Conservation (phyloP, 2,113 vertebrate genomes). For the Rhea americana region DNA sequence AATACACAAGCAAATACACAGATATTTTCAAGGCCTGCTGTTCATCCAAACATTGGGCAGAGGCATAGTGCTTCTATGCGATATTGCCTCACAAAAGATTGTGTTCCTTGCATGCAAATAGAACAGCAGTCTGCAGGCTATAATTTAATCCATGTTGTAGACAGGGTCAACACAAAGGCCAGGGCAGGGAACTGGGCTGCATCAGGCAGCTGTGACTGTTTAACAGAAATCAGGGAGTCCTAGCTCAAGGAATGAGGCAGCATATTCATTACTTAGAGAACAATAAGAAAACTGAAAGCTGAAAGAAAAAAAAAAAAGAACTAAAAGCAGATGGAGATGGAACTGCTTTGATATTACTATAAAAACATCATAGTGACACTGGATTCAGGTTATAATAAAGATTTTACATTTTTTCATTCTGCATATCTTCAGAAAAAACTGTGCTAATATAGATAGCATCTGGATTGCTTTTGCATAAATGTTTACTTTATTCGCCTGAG, state of each 20-base stretch:
- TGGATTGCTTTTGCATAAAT: not conserved
- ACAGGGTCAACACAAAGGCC: not conserved
- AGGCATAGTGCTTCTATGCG: not conserved
- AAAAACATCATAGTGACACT: not conserved
- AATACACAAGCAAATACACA: not conserved
- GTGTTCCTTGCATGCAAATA: slow-evolving; percentile 4
- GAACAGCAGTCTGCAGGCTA: not conserved
- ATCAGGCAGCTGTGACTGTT: not conserved
- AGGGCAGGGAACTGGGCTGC: not conserved
- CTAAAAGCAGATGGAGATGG: not conserved
- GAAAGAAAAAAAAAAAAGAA: not conserved
- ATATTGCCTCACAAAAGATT: not conserved
- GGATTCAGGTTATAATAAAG: not conserved
- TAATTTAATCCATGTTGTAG: not conserved
- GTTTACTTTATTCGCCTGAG: not conserved
- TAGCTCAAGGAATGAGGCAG: not conserved
- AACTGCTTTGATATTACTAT: not conserved
- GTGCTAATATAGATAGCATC: not conserved
- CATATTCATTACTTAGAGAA: not conserved
- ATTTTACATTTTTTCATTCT: not conserved
- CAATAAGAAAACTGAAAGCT: not conserved
- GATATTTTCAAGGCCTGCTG: not conserved
- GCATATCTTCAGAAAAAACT: not conserved
- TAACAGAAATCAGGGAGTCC: not conserved
- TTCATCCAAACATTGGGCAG: not conserved